These are phyloP conservation scores for Cyphomyrus discorhynchus DNA, from an alignment of 2,113 vertebrate genomes.

Conservation along the genomic window DNA sequence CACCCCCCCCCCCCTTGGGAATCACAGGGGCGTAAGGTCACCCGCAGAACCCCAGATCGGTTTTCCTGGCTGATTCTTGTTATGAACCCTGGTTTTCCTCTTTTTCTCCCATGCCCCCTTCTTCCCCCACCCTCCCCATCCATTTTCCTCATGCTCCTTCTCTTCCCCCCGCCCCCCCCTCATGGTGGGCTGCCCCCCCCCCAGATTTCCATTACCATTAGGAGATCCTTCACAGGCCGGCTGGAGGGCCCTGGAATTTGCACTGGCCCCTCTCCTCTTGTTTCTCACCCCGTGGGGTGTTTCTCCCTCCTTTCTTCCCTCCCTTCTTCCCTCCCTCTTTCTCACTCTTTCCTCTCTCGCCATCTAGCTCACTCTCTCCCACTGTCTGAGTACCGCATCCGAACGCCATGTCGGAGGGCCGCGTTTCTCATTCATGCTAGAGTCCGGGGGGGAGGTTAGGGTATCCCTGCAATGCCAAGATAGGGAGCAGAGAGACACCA, in stretches of 20 bases:
- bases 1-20: no score
- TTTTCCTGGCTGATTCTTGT: no score
- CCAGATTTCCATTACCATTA: neutral
- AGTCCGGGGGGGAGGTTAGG: conserved; percentile 13
- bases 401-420: conserved; percentile 53
- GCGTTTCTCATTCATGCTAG: conserved; percentile 44
- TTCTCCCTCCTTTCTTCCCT: neutral
- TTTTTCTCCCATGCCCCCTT: neutral
- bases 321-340: neutral
- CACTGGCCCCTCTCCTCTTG: neutral
- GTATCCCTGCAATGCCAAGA: conserved; percentile 36
- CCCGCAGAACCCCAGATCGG: no score
- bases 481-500: conserved; percentile 25
- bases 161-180: neutral
- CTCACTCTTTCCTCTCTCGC: neutral
- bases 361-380: neutral
- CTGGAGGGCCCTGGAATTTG: neutral
- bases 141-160: no score
- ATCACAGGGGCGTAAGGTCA: no score
- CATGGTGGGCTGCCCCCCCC: neutral
- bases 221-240: neutral
- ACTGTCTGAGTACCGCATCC: conserved; percentile 54
- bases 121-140: no score
- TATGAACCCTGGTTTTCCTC: neutral
- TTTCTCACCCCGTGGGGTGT: neutral